Conservation (phyloP, 1,140 invertebrate genomes). For the Drosophila bocki region DNA sequence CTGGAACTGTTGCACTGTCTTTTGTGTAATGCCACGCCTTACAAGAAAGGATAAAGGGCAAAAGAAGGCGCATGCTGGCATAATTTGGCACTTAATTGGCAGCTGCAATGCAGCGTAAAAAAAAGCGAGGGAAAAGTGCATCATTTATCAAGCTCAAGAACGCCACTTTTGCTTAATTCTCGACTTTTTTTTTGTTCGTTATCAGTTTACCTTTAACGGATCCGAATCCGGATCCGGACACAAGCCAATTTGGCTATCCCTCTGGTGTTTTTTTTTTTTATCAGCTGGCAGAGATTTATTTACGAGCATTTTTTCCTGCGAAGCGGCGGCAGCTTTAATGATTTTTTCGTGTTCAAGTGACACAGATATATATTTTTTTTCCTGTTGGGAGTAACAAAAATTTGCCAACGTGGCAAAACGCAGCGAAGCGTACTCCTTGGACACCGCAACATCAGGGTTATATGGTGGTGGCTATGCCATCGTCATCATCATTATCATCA, state of each 20-base stretch:
- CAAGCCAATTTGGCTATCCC: conserved; percentile 40
- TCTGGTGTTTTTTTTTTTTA: conserved; percentile 26
- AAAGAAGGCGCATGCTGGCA: conserved; percentile 30
- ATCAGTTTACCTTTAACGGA: conserved; percentile 25
- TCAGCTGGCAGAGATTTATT: conserved; percentile 44
- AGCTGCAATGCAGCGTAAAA: conserved; percentile 48
- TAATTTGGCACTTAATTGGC: conserved; percentile 81
- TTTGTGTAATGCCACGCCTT: conserved; percentile 23
- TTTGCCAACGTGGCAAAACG: conserved; percentile 72
- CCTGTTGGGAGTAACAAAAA: conserved; percentile 16
- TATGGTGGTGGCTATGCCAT: conserved; percentile 14
- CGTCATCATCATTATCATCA: conserved; percentile 41
- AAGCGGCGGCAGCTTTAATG: conserved; percentile 25
- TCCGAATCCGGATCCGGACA: conserved; percentile 11
- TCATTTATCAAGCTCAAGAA: conserved; percentile 70
- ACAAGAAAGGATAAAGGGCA: not conserved
- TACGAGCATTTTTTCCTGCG: conserved; percentile 18
- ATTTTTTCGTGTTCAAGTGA: conserved; percentile 49
- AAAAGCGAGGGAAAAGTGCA: conserved; percentile 5
- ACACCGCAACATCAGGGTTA: conserved; percentile 31
- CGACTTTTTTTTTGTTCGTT: not conserved
- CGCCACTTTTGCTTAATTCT: conserved; percentile 24
- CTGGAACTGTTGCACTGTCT: conserved; percentile 22
- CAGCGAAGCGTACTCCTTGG: conserved; percentile 49
- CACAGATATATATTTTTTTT: conserved; percentile 20